Conservation (phyloP, 2,113 vertebrate genomes). For the Atherinomorus stipes region DNA sequence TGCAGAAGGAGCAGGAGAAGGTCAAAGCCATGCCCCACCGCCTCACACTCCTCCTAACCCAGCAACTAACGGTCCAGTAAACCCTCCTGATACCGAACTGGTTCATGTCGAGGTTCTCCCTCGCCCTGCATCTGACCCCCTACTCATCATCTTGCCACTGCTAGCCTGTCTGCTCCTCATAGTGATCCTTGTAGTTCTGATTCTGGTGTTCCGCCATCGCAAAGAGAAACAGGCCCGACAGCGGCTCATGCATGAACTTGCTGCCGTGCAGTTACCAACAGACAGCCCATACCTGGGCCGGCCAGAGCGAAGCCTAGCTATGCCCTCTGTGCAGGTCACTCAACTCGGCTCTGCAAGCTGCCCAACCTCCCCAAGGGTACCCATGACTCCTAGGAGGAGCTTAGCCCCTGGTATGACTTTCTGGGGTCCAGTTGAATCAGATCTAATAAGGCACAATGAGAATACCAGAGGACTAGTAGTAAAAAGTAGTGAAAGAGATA, state of each 20-base stretch:
- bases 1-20: conserved; percentile 28
- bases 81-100: conserved; percentile 46
- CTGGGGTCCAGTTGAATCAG: conserved; percentile 83
- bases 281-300: conserved; percentile 57
- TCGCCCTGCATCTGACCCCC: conserved; percentile 74
- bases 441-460: conserved; percentile 24
- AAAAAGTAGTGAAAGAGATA: conserved; percentile 23
- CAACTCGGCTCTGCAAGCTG: conserved; percentile 76
- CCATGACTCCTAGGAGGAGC: conserved; percentile 48
- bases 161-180: conserved; percentile 83
- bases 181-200: conserved; percentile 76
- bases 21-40: conserved; percentile 12
- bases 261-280: conserved; percentile 31
- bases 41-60: conserved; percentile 44
- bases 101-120: conserved; percentile 67
- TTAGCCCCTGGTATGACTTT: conserved; percentile 68
- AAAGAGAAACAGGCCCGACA: conserved; percentile 81
- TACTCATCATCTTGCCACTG: conserved; percentile 84
- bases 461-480: conserved; percentile 3
- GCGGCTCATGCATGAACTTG: conserved; percentile 69
- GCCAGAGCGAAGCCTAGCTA: conserved; percentile 79
- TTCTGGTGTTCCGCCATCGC: conserved; percentile 82
- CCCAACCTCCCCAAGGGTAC: conserved; percentile 56
- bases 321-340: conserved; percentile 88
- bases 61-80: conserved; percentile 31